A percentile compares a stretch with the other conserved stretches of the same genome.
Conservation (phyloP, 2,888 invertebrate species). For the Zygaena filipendulae region DNA sequence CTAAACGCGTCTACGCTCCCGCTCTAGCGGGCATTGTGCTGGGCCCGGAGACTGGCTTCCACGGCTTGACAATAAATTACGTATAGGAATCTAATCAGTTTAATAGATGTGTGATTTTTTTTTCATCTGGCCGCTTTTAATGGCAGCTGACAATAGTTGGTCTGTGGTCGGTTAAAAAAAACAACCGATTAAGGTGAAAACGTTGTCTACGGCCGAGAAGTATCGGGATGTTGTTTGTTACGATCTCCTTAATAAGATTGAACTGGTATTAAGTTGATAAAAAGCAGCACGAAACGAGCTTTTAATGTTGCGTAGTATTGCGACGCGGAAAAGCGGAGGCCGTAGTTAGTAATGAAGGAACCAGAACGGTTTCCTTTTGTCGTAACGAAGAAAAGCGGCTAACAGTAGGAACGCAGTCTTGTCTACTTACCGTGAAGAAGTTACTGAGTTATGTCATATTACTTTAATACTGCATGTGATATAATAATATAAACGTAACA, state of each 20-base stretch:
- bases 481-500: too few relatives aligned
- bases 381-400: too few relatives aligned
- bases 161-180: constrained; percentile 9
- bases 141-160: constrained; percentile 18
- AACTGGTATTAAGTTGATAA: too few relatives aligned
- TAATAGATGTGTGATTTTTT: constrained; percentile 63
- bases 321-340: too few relatives aligned
- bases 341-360: too few relatives aligned
- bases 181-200: constrained; percentile 20
- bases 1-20: constrained; percentile 34
- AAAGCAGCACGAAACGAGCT: too few relatives aligned
- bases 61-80: constrained; percentile 60
- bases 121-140: constrained; percentile 32
- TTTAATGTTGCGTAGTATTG: too few relatives aligned
- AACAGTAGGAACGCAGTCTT: too few relatives aligned
- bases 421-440: too few relatives aligned
- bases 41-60: constrained; percentile 34
- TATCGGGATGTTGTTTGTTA: constrained; percentile 7
- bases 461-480: too few relatives aligned
- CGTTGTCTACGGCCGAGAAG: constrained; percentile 4
- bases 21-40: constrained; percentile 64
- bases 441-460: too few relatives aligned
- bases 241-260: constrained; percentile 19
- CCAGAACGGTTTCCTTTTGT: too few relatives aligned
- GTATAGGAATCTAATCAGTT: constrained; percentile 66